A percentile compares a stretch with the other conserved stretches of the same genome.
phyloP scores from a whole-genome alignment of 2,797 vertebrate genomes.

The Zenarchopterus dispar region DNA sequence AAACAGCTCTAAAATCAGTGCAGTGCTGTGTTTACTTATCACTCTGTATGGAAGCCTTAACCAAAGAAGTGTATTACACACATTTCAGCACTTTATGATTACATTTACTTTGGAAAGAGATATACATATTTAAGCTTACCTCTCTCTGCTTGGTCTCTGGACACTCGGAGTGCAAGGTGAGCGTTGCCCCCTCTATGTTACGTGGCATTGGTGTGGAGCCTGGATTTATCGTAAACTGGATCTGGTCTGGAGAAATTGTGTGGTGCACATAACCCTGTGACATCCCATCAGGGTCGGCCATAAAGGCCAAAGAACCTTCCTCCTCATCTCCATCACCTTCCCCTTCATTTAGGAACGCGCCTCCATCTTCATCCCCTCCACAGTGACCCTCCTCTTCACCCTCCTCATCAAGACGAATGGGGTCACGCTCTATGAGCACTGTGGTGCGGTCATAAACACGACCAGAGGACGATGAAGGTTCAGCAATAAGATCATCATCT shows the following conservation, averaged over 20 bases:
- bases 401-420: slow-evolving; percentile 91
- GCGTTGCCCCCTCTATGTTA: slow-evolving; percentile 97
- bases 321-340: slow-evolving; percentile 91
- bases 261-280: slow-evolving; percentile 98
- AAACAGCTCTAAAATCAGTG: too few species aligned
- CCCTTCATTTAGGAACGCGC: slow-evolving; percentile 90
- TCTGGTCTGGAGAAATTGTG: slow-evolving; percentile 98
- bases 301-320: slow-evolving; percentile 89
- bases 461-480: slow-evolving; percentile 87
- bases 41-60: not conserved
- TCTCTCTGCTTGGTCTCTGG: slow-evolving; percentile 97
- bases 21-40: too few species aligned
- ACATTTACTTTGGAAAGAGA: not conserved
- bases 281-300: slow-evolving; percentile 93
- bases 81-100: not conserved
- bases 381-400: slow-evolving; percentile 91
- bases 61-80: not conserved
- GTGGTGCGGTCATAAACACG: slow-evolving; percentile 96
- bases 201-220: slow-evolving; percentile 98
- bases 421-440: slow-evolving; percentile 97
- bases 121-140: slow-evolving; percentile 76
- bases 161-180: slow-evolving; percentile 97
- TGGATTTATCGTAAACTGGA: slow-evolving; percentile 97
- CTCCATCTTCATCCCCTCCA: slow-evolving; percentile 84
- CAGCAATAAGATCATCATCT: slow-evolving; percentile 83